Evolutionary conservation across 2,888 invertebrate species (phyloP), one percentile per base, ranked within the genome.

Genomic region (Arge pagana): DNA sequence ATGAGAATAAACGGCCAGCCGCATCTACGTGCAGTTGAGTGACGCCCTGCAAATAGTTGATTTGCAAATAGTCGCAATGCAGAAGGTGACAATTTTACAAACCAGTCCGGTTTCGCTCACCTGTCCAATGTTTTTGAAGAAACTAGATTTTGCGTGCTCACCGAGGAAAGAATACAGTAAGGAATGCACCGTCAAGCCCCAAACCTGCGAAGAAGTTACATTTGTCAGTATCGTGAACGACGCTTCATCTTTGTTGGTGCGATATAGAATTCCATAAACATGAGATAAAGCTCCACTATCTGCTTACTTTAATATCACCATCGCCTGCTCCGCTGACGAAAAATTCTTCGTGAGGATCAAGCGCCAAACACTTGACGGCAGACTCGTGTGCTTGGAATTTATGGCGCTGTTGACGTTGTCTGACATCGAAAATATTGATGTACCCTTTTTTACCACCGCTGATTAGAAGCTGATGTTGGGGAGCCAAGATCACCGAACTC

Each of bases 371-470:
- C 80, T 96, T 96, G 66, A 99, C 90, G 53, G 96, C 88, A 62
- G 89, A 89, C 72, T 96, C 96, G 76, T 97, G 96, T 55, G 96
- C 98, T 74, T 85, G 85, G 72, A 88, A 90, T 69, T 90, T 85
- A 77, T 94, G 92, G 1, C 93, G 83, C 50, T 95, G 84, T 49
- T 88, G 86, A 62, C 96, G 86, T 76, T 95, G 90, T 55, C 97
- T 84, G 61, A 98, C 86, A 80, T 99, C 99, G 80, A 98, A 94
- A 73, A 98, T 88, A 70, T 93, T 93, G 61, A 98, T 89, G 76
- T 96, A 96, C 26, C 99, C 99, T 76, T 94, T 94, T 72, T 96
- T 94, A 11, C 98, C 98, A 63, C 96, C 96, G 57, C 96, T 95
- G 68, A 98, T 93, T 48, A 99, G 82, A 58, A 95, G 84, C 72